These are phyloP conservation scores for Phenganax subtilis DNA, from an alignment of 92 coral and sea anemone species.

Conservation along the genomic window DNA sequence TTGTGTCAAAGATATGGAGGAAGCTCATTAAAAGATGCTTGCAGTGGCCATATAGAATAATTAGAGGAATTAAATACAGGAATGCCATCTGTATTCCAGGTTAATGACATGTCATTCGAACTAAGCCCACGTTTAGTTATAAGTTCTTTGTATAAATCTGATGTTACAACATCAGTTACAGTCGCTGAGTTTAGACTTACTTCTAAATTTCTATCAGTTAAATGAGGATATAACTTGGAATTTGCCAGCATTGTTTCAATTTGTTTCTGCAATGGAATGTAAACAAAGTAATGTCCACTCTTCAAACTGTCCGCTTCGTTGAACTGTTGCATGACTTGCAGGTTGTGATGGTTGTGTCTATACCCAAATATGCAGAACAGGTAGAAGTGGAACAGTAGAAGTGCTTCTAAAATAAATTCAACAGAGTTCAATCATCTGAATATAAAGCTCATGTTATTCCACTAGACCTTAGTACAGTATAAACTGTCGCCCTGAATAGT, in stretches of 20 bases:
- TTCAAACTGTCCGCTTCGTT: background rate
- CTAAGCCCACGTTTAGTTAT: background rate
- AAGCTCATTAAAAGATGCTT: slow-evolving; percentile 31
- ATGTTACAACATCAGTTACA: slow-evolving; percentile 27
- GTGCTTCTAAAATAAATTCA: slow-evolving; percentile 22
- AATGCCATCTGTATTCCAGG: slow-evolving; percentile 34
- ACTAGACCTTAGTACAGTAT: no score
- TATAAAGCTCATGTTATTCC: background rate
- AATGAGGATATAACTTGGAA: background rate
- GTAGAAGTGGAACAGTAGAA: slow-evolving; percentile 5
- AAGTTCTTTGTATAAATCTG: slow-evolving; percentile 19
- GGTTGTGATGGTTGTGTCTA: background rate
- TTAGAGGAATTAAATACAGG: slow-evolving; percentile 31
- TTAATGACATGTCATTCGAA: slow-evolving; percentile 20
- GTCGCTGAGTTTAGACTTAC: background rate
- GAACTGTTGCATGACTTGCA: background rate
- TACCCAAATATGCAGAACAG: background rate
- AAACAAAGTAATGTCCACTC: slow-evolving; percentile 17
- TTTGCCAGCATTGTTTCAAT: background rate
- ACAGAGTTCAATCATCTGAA: background rate
- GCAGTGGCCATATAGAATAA: slow-evolving; percentile 13
- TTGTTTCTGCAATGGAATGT: slow-evolving; percentile 21
- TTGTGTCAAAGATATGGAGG: slow-evolving; percentile 16
- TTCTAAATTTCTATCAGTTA: slow-evolving; percentile 18
- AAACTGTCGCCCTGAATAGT: no score